These are phyloP conservation scores for Netelia virgata DNA, from an alignment of 2,888 invertebrate species.

Conservation along the genomic window DNA sequence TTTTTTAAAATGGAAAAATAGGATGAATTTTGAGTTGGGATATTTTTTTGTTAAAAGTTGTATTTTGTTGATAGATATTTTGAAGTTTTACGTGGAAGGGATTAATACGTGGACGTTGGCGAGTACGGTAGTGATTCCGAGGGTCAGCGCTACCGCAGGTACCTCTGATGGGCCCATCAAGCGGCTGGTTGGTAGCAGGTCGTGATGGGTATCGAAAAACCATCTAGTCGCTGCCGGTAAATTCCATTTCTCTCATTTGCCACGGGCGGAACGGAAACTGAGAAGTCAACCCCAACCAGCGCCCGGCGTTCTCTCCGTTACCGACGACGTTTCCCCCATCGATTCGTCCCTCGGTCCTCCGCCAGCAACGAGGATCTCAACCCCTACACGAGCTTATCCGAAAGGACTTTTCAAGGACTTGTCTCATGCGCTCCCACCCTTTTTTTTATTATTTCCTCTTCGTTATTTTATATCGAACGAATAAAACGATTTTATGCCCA, in stretches of 20 bases:
- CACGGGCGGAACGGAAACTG: constrained; percentile 62
- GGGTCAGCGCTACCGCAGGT: constrained; percentile 64
- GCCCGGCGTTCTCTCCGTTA: constrained; percentile 65
- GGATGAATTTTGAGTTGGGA: neutral
- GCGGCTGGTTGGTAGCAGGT: constrained; percentile 65
- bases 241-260: constrained; percentile 66
- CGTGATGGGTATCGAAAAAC: constrained; percentile 69
- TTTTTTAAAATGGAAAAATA: neutral
- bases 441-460: neutral
- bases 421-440: neutral
- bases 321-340: constrained; percentile 69
- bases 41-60: too few relatives aligned
- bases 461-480: neutral
- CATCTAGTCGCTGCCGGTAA: constrained; percentile 70
- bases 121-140: constrained; percentile 35
- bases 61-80: too few relatives aligned
- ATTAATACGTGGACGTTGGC: neutral
- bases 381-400: neutral
- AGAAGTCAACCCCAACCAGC: constrained; percentile 60
- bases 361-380: constrained; percentile 39
- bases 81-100: neutral
- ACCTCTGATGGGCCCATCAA: constrained; percentile 67
- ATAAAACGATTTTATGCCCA: neutral
- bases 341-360: constrained; percentile 57
- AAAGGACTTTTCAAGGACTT: neutral